A percentile compares a stretch with the other conserved stretches of the same genome.
Conservation (phyloP, 1,140 invertebrate species). For the Cheumatopsyche charites region DNA sequence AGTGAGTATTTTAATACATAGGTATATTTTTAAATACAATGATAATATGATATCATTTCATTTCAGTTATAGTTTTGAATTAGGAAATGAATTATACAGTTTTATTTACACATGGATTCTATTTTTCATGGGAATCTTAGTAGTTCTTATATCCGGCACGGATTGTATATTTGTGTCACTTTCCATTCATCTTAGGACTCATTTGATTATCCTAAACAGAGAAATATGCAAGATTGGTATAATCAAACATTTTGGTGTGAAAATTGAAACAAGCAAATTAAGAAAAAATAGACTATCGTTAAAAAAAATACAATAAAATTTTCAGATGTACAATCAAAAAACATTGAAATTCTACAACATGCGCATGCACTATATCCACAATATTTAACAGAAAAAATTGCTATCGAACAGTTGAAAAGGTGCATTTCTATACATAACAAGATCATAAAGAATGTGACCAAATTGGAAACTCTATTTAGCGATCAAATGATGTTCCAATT, state of each 20-base stretch:
- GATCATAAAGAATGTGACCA: neutral
- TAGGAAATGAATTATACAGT: neutral
- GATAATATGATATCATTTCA: too few relatives aligned
- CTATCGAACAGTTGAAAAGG: neutral
- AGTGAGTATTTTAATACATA: slow-evolving; percentile 6
- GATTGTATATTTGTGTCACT: slow-evolving; percentile 14
- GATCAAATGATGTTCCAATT: slow-evolving; percentile 14
- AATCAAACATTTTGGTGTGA: neutral
- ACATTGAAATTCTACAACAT: neutral
- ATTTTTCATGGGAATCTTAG: neutral
- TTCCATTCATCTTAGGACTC: neutral
- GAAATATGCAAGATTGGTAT: neutral
- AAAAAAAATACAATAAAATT: neutral
- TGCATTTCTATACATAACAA: neutral
- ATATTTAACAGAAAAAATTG: neutral
- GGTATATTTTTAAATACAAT: too few relatives aligned
- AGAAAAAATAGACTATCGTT: neutral
- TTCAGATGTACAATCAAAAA: neutral
- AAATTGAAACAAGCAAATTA: neutral
- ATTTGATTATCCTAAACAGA: neutral
- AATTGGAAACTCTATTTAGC: slow-evolving; percentile 12
- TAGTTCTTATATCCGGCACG: neutral
- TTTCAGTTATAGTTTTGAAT: slow-evolving; percentile 4
- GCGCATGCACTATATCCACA: neutral
- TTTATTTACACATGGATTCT: neutral